These are phyloP conservation scores for Eulimnadia texana DNA, from an alignment of 1,140 invertebrate species.

Conservation along the genomic window DNA sequence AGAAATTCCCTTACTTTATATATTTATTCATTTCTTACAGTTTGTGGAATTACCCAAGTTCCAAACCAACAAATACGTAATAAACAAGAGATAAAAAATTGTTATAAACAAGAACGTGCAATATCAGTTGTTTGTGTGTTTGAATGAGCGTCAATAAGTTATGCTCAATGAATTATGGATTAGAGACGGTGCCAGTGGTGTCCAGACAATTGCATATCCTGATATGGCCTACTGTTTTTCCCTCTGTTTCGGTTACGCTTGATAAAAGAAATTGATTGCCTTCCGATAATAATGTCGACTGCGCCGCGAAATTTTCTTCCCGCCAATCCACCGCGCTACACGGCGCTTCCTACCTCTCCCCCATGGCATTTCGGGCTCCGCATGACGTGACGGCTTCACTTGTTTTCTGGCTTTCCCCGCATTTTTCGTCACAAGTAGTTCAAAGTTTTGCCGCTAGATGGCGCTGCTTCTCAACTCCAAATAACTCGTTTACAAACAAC, in stretches of 20 bases:
- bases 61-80: too few relatives aligned
- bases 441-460: slow-evolving; percentile 2
- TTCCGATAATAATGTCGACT: neutral
- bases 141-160: too few relatives aligned
- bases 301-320: neutral
- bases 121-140: too few relatives aligned
- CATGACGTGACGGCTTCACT: neutral
- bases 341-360: neutral
- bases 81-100: too few relatives aligned
- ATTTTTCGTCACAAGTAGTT: neutral
- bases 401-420: neutral
- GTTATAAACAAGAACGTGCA: too few relatives aligned
- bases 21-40: too few relatives aligned
- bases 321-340: neutral
- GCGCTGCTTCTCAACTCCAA: neutral
- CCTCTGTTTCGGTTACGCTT: neutral
- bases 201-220: neutral
- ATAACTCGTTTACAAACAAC: neutral
- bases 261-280: neutral
- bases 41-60: too few relatives aligned
- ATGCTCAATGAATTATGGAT: neutral
- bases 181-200: neutral
- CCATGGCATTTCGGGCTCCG: neutral
- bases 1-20: too few relatives aligned
- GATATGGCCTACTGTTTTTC: neutral